Evolutionary conservation across 2,113 vertebrate genomes (phyloP), one percentile per base, ranked within the genome.

Genomic region (Strix aluco): DNA sequence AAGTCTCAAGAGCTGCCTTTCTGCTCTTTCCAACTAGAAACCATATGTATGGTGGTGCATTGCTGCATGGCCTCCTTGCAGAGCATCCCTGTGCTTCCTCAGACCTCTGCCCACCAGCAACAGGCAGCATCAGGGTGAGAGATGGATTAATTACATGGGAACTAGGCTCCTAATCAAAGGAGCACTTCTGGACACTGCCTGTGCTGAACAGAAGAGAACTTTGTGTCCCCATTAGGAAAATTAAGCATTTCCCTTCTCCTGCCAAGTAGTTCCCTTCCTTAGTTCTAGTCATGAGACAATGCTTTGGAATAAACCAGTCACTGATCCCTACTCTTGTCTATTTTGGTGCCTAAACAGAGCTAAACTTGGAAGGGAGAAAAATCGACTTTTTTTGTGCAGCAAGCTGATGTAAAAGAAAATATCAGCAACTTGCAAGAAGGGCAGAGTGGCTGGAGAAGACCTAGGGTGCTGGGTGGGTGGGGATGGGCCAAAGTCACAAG

Each of bases 311-410:
- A 86, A 94, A 59, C 0, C 30, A 81, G 81, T 95, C 91, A 92
- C 87, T 0, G 1, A 65, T 91, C 81, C 44, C 57, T 80, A 67
- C 84, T 90, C 78, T 63, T 25, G 36, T 69, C 93, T 97, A 93
- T 93, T 96, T 91, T 79, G 49, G 87, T 87, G 81, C 47, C 40
- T 40, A 40, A 94, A 83, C 36, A 65, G 57, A 87, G 90, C 94
- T 95, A 93, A 96, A 95, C 94, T 90, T 93, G 92, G 93, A 89
- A 87, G 20, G n/a, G 57, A 89, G 69, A 88, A 86, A 94, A 94
- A 70, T 49, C 6, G 5, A 46, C 30, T 58, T 59, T 30, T 63
- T 86, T 67, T 54, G 20, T 40, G 51, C 42, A 57, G 65, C 0
- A 2, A 58, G 71, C 65, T 91, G 69, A 96, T 94, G 89, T 46